phyloP scores from a whole-genome alignment of 1,140 invertebrate species.

The Drosophila ananassae region DNA sequence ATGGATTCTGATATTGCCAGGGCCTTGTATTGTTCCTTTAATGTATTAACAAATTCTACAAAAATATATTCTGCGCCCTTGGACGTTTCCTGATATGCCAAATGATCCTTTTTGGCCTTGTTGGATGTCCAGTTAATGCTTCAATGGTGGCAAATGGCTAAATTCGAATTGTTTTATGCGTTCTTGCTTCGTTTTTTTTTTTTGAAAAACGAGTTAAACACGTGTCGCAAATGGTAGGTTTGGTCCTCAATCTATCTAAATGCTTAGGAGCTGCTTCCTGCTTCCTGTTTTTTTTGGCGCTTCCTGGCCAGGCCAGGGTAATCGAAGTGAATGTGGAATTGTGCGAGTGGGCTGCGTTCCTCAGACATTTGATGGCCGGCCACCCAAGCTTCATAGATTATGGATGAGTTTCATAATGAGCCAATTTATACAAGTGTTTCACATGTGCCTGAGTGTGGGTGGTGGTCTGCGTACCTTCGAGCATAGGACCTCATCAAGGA shows the following conservation, averaged over 20 bases:
- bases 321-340: slow-evolving; percentile 61
- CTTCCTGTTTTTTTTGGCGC: slow-evolving; percentile 4
- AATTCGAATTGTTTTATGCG: slow-evolving; percentile 80
- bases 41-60: no score
- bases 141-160: slow-evolving; percentile 78
- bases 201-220: slow-evolving; percentile 81
- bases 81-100: neutral
- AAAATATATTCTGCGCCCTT: neutral
- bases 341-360: slow-evolving; percentile 5
- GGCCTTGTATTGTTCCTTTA: neutral
- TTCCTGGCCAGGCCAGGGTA: slow-evolving; percentile 15
- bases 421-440: slow-evolving; percentile 80
- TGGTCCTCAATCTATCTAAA: slow-evolving; percentile 28
- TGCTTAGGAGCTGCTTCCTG: slow-evolving; percentile 7
- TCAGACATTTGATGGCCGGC: slow-evolving; percentile 67
- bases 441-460: slow-evolving; percentile 28
- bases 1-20: neutral
- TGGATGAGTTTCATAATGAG: slow-evolving; percentile 81
- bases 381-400: slow-evolving; percentile 73
- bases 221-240: slow-evolving; percentile 74
- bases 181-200: slow-evolving; percentile 31
- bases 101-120: neutral
- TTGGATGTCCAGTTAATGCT: slow-evolving; percentile 56
- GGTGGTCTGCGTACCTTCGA: slow-evolving; percentile 22
- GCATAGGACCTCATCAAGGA: slow-evolving; percentile 59